Evolutionary conservation across 2,888 invertebrate species (phyloP), one percentile per base, ranked within the genome.

Genomic region (Himalopsyche japonica): DNA sequence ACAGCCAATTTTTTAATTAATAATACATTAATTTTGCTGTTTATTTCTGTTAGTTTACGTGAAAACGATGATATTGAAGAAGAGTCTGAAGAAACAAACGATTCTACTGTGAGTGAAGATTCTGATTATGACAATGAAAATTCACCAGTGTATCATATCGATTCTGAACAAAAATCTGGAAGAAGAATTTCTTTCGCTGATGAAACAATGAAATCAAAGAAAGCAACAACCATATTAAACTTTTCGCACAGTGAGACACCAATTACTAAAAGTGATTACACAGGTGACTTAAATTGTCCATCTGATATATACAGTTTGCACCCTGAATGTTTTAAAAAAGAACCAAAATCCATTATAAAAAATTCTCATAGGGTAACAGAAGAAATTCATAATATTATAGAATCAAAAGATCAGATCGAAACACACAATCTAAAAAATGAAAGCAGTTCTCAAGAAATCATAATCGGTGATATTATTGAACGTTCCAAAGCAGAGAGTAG

Each of bases 291-390:
- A 77, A 87, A 86, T 37, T 92, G 91, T 87, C 92, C 92, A 64
- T 91, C 91, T 89, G 92, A 93, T 88, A 88, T 93, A 79, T 92
- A 92, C 89, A 87, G 88, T 88, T 90, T 89, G 37, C 89, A 89
- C 87, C 87, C 90, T 20, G 49, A 86, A 80, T 84, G 89, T 84
- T 87, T 89, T 8, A 90, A 90, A 88, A 87, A 86, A 57, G 88
- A 86, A 88, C 89, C 89, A 43, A 89, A 88, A 82, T 91, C 92
- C 34, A 92, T 92, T 86, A 89, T 92, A 8, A 92, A 91, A 87
- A 91, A 91, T 88, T 89, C 89, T 0, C 84, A 87, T 37, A 80
- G 79, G 76, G 87, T 86, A 0, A 82, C 80, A 78, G 85, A 86
- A 32, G 86, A 87, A 86, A 77, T 30, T 37, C 86, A 82, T 30